phyloP scores from a whole-genome alignment of 2,113 vertebrate genomes.

The Acinonyx jubatus region DNA sequence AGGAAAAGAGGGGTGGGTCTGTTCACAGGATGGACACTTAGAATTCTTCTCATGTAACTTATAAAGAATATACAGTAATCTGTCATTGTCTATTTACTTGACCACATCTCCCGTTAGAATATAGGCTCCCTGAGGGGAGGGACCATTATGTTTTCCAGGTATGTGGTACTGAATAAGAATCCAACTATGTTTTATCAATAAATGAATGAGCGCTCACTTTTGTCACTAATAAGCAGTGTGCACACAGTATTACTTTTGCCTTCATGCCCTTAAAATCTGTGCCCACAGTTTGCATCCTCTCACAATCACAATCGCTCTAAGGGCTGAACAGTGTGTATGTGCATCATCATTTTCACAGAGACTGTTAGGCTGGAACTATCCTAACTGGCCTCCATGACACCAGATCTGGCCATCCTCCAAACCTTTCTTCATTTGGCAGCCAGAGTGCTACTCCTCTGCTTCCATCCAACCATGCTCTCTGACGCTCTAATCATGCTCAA shows the following conservation, averaged over 20 bases:
- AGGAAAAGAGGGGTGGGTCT: neutral
- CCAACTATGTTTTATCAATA: neutral
- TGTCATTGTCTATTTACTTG: neutral
- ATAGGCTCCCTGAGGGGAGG: neutral
- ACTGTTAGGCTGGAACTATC: neutral
- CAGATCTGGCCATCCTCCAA: neutral
- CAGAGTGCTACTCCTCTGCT: neutral
- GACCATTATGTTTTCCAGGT: neutral
- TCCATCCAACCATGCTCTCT: neutral
- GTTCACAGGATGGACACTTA: neutral
- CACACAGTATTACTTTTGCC: neutral
- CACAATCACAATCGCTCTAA: neutral
- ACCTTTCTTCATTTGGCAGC: neutral
- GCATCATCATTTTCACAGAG: conserved; percentile 14
- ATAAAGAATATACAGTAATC: neutral
- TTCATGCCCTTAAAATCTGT: neutral
- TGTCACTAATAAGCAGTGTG: neutral
- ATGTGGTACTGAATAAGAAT: neutral
- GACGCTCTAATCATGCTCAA: neutral
- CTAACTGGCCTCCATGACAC: neutral
- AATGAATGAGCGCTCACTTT: neutral
- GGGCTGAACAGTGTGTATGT: neutral
- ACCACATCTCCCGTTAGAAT: neutral
- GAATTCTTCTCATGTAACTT: neutral
- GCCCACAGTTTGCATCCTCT: neutral